Conservation (phyloP, 2,113 vertebrate species). For the Hyaena hyaena region DNA sequence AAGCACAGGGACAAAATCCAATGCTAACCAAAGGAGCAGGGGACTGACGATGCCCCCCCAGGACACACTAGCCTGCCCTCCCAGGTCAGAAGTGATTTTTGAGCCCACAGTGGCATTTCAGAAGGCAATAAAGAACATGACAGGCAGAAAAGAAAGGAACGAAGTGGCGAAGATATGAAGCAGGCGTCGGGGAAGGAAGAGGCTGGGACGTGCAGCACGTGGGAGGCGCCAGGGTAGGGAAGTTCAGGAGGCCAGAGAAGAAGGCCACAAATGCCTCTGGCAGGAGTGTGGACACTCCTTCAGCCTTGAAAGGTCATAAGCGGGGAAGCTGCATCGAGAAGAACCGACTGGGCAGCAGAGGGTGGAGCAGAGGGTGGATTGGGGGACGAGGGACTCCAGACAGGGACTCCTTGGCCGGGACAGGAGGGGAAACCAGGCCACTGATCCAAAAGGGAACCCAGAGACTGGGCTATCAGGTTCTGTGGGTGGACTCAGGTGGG, state of each 20-base stretch:
- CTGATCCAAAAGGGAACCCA: not conserved
- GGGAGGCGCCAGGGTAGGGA: fast-evolving
- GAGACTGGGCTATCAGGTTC: not conserved
- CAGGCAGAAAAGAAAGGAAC: not conserved
- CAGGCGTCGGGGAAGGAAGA: fast-evolving
- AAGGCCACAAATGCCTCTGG: not conserved
- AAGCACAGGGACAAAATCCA: fast-evolving
- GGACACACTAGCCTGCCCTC: not conserved
- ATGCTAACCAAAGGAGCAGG: too few relatives aligned
- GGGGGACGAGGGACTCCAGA: not conserved
- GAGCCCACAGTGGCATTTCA: constrained; percentile 29
- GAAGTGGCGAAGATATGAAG: not conserved
- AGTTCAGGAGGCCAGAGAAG: not conserved
- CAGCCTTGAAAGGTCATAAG: not conserved
- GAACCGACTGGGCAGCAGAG: not conserved
- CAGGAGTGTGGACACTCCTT: not conserved
- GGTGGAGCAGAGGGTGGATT: fast-evolving
- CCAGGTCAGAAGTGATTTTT: not conserved
- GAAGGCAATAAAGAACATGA: not conserved
- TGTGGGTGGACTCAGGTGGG: fast-evolving
- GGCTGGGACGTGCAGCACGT: fast-evolving
- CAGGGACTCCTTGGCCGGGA: not conserved
- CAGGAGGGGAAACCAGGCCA: not conserved
- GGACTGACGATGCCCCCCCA: fast-evolving
- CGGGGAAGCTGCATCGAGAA: fast-evolving